Evolutionary conservation across 2,888 invertebrate genomes (phyloP).

Genomic region (Athripsodes cinereus): DNA sequence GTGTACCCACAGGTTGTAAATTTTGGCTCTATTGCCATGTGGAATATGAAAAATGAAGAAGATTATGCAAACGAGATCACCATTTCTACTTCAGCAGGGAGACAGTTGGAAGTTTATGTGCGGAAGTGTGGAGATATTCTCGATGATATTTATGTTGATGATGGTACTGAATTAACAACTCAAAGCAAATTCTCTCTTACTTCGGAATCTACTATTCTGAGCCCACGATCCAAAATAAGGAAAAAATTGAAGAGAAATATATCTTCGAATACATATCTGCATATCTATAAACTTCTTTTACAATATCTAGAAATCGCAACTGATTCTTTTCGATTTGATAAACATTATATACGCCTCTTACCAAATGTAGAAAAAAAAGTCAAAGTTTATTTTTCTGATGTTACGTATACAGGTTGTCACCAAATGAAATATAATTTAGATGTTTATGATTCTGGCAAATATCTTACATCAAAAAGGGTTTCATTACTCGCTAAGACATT

Average conservation of each 20-base stretch:
- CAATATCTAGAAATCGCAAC: conserved; percentile 5
- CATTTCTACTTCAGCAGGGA: conserved; percentile 2
- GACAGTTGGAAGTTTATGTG: conserved; percentile 8
- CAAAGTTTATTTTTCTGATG: conserved; percentile 11
- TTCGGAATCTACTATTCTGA: no score
- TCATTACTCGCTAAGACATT: conserved; percentile 11
- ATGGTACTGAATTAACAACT: no score
- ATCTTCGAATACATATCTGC: background rate
- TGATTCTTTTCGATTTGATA: conserved; percentile 10
- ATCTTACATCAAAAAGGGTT: background rate
- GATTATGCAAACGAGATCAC: conserved; percentile 6
- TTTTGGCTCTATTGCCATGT: conserved; percentile 14
- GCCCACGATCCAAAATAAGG: no score
- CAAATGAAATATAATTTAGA: conserved; percentile 9
- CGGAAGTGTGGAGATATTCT: background rate
- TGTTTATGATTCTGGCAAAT: conserved; percentile 4
- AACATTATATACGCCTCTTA: conserved; percentile 1
- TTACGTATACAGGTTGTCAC: conserved; percentile 8
- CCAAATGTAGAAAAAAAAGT: conserved; percentile 8
- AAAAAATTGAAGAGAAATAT: no score
- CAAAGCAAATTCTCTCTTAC: no score
- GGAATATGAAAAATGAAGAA: conserved; percentile 7
- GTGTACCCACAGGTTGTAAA: conserved; percentile 4
- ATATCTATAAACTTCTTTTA: background rate
- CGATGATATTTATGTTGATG: background rate